These are phyloP conservation scores for Pagrus major DNA, from an alignment of 2,113 vertebrate species.

Conservation along the genomic window DNA sequence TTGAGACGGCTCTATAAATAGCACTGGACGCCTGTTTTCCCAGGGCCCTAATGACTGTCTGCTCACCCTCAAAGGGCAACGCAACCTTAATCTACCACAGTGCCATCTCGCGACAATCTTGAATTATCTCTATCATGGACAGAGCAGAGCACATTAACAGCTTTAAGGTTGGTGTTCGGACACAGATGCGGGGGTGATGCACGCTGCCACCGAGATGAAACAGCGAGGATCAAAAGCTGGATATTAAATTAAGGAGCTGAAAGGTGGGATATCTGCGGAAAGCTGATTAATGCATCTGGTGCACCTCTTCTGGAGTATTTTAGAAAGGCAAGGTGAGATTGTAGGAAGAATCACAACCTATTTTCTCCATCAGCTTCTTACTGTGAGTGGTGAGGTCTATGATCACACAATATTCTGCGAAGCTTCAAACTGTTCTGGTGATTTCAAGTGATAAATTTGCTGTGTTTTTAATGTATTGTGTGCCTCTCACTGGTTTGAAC, in stretches of 20 bases:
- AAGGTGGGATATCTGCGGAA: constrained; percentile 19
- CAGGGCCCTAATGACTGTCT: constrained; percentile 45
- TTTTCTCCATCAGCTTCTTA: neutral
- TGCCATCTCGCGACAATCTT: constrained; percentile 9
- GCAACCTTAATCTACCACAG: constrained; percentile 24
- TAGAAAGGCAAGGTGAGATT: neutral
- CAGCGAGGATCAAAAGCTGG: constrained; percentile 46
- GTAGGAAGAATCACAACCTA: neutral
- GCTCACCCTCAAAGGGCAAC: constrained; percentile 65
- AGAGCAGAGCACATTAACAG: constrained; percentile 10
- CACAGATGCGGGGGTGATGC: neutral
- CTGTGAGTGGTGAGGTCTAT: neutral
- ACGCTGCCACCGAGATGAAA: constrained; percentile 22
- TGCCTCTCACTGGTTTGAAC: neutral
- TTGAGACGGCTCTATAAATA: constrained; percentile 72
- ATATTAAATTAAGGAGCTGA: neutral
- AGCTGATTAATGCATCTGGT: constrained; percentile 31
- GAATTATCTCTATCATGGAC: constrained; percentile 39
- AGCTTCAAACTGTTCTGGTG: neutral
- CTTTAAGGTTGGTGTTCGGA: neutral
- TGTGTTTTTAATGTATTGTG: neutral
- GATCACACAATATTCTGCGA: neutral
- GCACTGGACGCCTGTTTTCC: constrained; percentile 27
- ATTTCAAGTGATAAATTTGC: neutral
- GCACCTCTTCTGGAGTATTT: neutral